Conservation (phyloP, 2,113 vertebrate species). For the human region GRCh38 chr5:43533001-43533500, state of each 20-base stretch:
- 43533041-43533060: neutral
- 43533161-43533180: neutral
- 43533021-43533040: neutral
- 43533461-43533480: constrained; percentile 34
- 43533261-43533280: neutral
- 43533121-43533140: neutral
- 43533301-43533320: neutral
- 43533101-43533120: neutral
- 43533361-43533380: neutral
- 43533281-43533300: neutral
- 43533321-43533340: neutral
- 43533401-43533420: neutral
- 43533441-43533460: neutral
- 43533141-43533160: neutral
- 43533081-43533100: neutral
- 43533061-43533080: neutral
- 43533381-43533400: neutral
- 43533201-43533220: neutral
- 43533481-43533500: constrained; percentile 13
- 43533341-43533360: neutral
- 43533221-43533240: neutral
- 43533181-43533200: neutral
- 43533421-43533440: constrained; percentile 37
- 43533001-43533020: neutral
- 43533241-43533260: neutral